Evolutionary conservation across 2,797 vertebrate genomes (phyloP).

Genomic region (Sebastes umbrosus): DNA sequence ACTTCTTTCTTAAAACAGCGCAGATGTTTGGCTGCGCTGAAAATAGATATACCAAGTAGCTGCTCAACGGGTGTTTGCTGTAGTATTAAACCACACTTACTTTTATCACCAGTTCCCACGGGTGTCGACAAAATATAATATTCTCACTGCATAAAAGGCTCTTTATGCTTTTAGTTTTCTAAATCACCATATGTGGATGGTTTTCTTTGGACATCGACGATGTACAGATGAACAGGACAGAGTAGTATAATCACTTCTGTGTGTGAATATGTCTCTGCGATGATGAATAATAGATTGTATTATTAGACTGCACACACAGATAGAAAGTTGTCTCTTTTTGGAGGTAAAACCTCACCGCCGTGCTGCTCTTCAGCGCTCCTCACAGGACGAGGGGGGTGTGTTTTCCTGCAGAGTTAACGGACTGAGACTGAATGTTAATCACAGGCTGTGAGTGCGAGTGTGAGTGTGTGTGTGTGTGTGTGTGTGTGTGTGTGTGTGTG

Average conservation of each 20-base stretch:
- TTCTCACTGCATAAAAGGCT: neutral
- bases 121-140: neutral
- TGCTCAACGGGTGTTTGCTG: neutral
- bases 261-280: neutral
- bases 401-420: constrained; percentile 18
- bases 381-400: neutral
- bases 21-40: neutral
- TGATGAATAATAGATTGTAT: constrained; percentile 7
- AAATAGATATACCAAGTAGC: neutral
- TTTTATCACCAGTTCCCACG: neutral
- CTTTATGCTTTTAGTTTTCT: neutral
- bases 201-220: neutral
- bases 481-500: neutral
- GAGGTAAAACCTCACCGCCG: neutral
- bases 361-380: neutral
- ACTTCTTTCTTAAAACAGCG: neutral
- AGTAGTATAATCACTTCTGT: neutral
- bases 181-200: neutral
- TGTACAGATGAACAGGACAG: neutral
- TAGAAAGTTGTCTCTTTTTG: neutral
- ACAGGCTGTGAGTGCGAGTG: neutral
- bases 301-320: neutral
- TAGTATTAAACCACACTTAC: neutral
- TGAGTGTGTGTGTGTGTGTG: neutral
- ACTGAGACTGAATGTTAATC: constrained; percentile 35